Evolutionary conservation across 2,888 invertebrate genomes (phyloP).

Genomic region (Rhamnusium bicolor): DNA sequence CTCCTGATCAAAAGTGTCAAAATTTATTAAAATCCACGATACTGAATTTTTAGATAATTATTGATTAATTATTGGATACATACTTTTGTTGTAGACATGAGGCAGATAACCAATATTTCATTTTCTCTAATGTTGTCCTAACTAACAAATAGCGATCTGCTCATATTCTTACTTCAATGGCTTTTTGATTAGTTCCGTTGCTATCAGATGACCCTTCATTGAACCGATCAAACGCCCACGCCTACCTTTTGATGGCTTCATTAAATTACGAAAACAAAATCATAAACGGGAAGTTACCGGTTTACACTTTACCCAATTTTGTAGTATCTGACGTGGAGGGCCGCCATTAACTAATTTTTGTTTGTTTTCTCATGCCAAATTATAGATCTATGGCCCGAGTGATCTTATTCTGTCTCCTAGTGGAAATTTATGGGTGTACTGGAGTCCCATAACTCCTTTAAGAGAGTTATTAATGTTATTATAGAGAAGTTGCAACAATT

Average conservation of each 20-base stretch:
- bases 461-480: conserved; percentile 5
- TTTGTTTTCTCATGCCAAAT: conserved; percentile 28
- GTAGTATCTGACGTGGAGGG: conserved; percentile 4
- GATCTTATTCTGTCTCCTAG: neutral
- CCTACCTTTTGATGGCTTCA: conserved; percentile 57
- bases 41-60: too few relatives aligned
- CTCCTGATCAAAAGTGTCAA: too few relatives aligned
- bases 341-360: conserved; percentile 11
- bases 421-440: neutral
- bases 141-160: neutral
- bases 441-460: neutral
- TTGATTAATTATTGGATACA: too few relatives aligned
- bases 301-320: conserved; percentile 36
- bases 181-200: conserved; percentile 17
- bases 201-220: conserved; percentile 47
- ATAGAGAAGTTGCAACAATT: neutral
- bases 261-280: conserved; percentile 44
- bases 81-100: too few relatives aligned
- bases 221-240: conserved; percentile 57
- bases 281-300: conserved; percentile 51
- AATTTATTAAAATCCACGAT: too few relatives aligned
- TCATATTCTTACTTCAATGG: neutral
- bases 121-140: too few relatives aligned
- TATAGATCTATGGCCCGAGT: conserved; percentile 12
- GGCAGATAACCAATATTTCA: neutral